These are phyloP conservation scores for Gymnorhina tibicen DNA, from an alignment of 2,113 vertebrate genomes.

Conservation along the genomic window DNA sequence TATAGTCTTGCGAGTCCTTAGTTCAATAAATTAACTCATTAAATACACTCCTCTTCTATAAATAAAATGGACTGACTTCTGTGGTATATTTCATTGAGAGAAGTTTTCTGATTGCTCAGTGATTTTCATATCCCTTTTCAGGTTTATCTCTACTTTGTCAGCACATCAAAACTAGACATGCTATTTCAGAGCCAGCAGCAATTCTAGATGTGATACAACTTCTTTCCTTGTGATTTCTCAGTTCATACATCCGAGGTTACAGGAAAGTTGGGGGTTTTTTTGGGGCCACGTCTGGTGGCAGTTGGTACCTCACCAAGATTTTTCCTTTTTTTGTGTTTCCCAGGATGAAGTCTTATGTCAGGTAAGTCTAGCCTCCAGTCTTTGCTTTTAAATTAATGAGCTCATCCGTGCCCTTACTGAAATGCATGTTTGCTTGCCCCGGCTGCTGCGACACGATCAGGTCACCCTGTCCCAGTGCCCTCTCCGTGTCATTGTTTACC, in stretches of 20 bases:
- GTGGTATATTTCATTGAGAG: neutral
- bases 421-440: conserved; percentile 21
- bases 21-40: neutral
- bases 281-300: neutral
- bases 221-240: neutral
- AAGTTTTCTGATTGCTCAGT: neutral
- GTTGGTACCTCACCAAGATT: neutral
- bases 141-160: neutral
- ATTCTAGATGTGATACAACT: neutral
- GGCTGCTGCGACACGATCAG: neutral
- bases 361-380: neutral
- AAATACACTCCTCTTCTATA: neutral
- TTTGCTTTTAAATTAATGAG: neutral
- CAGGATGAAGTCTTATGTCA: neutral
- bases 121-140: neutral
- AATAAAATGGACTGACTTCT: neutral
- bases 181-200: neutral
- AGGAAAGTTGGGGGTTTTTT: accelerated
- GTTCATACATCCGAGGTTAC: neutral
- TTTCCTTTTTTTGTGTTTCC: neutral
- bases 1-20: neutral
- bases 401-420: conserved; percentile 7
- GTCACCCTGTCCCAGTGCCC: conserved; percentile 8
- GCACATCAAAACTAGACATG: neutral
- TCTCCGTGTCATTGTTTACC: conserved; percentile 24